Evolutionary conservation across 2,888 invertebrate species (phyloP).

Genomic region (Argynnis bischoffii): DNA sequence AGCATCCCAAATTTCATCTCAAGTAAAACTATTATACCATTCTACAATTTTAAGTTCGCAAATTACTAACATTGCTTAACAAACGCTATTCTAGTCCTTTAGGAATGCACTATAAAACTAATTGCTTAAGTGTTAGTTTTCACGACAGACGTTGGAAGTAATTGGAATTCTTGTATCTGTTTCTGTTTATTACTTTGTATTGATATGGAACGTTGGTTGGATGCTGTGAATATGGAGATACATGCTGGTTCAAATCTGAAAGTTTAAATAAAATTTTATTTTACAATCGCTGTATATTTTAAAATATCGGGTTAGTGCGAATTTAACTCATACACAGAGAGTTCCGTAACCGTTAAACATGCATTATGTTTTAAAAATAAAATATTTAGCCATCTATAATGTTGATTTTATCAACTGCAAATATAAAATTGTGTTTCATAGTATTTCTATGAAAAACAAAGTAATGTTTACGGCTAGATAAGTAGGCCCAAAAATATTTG

Average conservation of each 20-base stretch:
- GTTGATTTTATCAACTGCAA: too few relatives aligned
- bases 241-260: not conserved
- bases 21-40: not conserved
- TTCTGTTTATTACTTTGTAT: conserved; percentile 17
- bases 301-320: too few relatives aligned
- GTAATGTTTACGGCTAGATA: too few relatives aligned
- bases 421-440: too few relatives aligned
- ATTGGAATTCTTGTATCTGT: conserved; percentile 37
- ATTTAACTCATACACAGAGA: too few relatives aligned
- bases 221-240: not conserved
- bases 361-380: too few relatives aligned
- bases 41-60: conserved; percentile 12
- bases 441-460: too few relatives aligned
- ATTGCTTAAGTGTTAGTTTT: conserved; percentile 30
- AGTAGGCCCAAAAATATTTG: too few relatives aligned
- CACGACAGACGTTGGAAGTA: conserved; percentile 31
- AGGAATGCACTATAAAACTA: conserved; percentile 36
- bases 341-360: too few relatives aligned
- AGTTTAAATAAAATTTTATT: too few relatives aligned
- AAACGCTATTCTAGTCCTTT: conserved; percentile 23
- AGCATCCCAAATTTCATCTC: conserved; percentile 4
- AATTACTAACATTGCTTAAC: conserved; percentile 21
- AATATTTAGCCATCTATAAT: too few relatives aligned
- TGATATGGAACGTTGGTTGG: not conserved
- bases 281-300: too few relatives aligned